Conservation (phyloP, 2,888 invertebrate genomes). For the Caenorhabditis parvicauda region DNA sequence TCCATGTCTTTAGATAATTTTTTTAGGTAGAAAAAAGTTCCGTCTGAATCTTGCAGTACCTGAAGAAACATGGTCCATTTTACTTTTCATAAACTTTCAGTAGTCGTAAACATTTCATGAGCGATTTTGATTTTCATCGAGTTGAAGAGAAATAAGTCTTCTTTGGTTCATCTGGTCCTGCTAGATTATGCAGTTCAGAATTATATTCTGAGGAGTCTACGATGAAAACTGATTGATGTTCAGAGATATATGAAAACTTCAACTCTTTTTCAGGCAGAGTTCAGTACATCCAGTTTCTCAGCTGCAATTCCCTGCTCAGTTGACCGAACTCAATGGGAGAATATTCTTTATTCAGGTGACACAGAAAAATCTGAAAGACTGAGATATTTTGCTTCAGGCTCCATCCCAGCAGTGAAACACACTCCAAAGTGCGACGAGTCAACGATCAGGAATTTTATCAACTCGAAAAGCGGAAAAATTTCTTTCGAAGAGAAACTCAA, state of each 20-base stretch:
- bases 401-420: slow-evolving; percentile 42
- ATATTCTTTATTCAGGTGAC: slow-evolving; percentile 40
- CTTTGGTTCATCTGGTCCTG: no score
- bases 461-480: slow-evolving; percentile 32
- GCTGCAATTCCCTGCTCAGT: slow-evolving; percentile 45
- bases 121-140: no score
- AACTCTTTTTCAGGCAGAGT: slow-evolving; percentile 27
- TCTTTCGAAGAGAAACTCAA: slow-evolving; percentile 46
- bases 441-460: slow-evolving; percentile 37
- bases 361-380: not conserved
- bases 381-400: slow-evolving; percentile 16
- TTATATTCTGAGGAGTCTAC: not conserved
- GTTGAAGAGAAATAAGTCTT: no score
- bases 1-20: no score
- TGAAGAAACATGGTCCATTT: no score
- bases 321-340: slow-evolving; percentile 42
- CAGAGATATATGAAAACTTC: no score
- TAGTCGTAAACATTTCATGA: no score
- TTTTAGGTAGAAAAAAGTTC: no score
- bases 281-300: slow-evolving; percentile 41
- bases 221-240: no score
- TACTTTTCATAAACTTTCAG: no score
- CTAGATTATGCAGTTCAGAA: no score
- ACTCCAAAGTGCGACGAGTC: slow-evolving; percentile 37
- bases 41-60: no score